Evolutionary conservation across 2,888 invertebrate genomes (phyloP).

Genomic region (Thymelicus sylvestris): DNA sequence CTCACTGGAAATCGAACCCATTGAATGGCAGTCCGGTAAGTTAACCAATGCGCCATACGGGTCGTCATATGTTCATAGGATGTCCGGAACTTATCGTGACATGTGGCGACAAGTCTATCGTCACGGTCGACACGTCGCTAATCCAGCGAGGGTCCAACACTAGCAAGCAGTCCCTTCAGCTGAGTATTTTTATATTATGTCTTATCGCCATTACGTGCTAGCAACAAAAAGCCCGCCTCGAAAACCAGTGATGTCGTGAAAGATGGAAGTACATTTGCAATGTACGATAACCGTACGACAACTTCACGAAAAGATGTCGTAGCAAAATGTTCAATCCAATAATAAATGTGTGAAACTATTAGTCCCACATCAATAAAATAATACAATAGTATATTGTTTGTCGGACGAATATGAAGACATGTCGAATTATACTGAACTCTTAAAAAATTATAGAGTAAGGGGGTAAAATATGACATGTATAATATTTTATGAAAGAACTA

Average conservation of each 20-base stretch:
- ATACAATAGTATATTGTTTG: no score
- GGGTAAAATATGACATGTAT: no score
- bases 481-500: no score
- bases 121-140: constrained; percentile 17
- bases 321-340: not conserved
- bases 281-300: not conserved
- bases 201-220: constrained; percentile 30
- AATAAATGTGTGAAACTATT: no score
- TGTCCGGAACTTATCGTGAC: not conserved
- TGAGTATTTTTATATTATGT: constrained; percentile 28
- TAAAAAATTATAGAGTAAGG: no score
- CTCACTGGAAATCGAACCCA: no score
- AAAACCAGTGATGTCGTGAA: constrained; percentile 19
- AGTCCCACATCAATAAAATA: no score
- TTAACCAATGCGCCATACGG: no score
- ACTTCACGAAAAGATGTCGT: not conserved
- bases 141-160: constrained; percentile 11
- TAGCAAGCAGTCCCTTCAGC: constrained; percentile 10
- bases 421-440: no score
- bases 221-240: constrained; percentile 27
- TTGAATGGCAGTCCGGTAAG: no score
- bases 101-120: constrained; percentile 6
- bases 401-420: no score
- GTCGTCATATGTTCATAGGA: not conserved
- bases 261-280: not conserved